Evolutionary conservation across 2,888 invertebrate genomes (phyloP), one percentile per base, ranked within the genome.

Genomic region (Drosophila planitibia): DNA sequence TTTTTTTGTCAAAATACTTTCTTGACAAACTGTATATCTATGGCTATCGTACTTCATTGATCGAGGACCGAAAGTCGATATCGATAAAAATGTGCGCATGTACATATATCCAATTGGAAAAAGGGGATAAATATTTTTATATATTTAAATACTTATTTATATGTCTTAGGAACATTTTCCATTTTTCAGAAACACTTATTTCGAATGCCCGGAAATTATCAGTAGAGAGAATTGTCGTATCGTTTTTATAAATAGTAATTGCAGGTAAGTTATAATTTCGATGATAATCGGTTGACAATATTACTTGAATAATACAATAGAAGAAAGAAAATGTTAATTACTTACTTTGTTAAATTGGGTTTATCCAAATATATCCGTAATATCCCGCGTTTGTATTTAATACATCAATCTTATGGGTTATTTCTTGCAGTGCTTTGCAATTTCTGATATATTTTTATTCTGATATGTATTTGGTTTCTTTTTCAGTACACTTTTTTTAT

Each of bases 361-460:
- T 58, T 52, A 52, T 69, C 51, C 72, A 72, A 47, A 41, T 25
- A 30, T n/a, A 52, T 69, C 72, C 72, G 32, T 52, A 39, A 44
- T 5, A 25, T 51, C 12, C 35, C 25, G 32, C 25, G 9, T 58
- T 49, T 65, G 30, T 59, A 22, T 68, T 59, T 41, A 57, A 28
- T 25, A 57, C 32, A 35, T 52, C 35, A 53, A 53, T 68, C 41
- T 68, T 57, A 28, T 33, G 19, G 57, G 37, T 61, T 22, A 33
- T 57, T 39, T 57, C 33, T 58, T 41, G 49, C 14, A 58, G 25
- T 59, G 1, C 25, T 44, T 52, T 58, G 39, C 59, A 71, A 59
- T 52, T 69, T 35, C 2, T 71, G 69, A 69, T 69, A 69, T 71
- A 72, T 59, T 59, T 59, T 19, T 30, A 47, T 69, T 41, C 4